Conservation (phyloP, 2,113 vertebrate genomes). For the Peucedramus taeniatus region DNA sequence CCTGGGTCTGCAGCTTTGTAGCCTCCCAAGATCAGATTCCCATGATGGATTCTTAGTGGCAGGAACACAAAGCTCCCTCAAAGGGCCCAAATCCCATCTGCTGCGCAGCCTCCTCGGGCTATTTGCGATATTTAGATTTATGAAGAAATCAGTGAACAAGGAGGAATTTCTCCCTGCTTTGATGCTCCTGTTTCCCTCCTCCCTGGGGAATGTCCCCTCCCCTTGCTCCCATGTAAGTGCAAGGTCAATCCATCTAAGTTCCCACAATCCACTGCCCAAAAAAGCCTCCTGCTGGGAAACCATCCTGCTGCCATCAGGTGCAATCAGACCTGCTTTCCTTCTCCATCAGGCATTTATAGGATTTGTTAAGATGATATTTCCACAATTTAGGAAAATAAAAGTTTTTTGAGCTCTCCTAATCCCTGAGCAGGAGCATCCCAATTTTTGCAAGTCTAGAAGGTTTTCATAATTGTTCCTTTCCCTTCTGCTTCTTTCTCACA, state of each 20-base stretch:
- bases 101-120: background rate
- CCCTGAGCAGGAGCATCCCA: background rate
- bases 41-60: background rate
- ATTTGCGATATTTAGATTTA: background rate
- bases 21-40: slow-evolving; percentile 1
- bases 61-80: background rate
- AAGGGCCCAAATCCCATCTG: background rate
- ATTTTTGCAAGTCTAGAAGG: background rate
- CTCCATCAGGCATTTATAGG: accelerated
- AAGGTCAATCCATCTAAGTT: background rate
- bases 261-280: background rate
- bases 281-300: background rate
- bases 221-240: background rate
- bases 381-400: accelerated
- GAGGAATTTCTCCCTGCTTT: slow-evolving; percentile 3
- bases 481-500: background rate
- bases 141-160: background rate
- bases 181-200: background rate
- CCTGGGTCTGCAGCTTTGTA: background rate
- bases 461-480: background rate
- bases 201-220: background rate
- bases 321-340: background rate
- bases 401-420: background rate
- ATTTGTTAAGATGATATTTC: background rate
- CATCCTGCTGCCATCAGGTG: background rate